Conservation (phyloP, 92 coral and sea anemone genomes). For the Virgularia gustaviana region DNA sequence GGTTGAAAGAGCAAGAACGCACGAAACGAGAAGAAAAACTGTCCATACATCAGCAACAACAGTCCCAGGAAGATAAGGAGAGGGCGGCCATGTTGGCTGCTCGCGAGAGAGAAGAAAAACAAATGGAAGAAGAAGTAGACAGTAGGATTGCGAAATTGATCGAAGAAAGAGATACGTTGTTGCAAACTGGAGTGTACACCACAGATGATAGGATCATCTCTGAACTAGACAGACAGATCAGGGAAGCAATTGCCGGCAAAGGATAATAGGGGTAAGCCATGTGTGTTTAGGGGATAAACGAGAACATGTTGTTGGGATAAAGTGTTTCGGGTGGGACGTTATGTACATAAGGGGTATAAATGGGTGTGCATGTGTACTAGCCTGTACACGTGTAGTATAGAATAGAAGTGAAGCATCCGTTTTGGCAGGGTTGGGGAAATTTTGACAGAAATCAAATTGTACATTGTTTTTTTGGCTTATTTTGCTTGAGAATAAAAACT, state of each 20-base stretch:
- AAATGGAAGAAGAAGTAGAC: constrained; percentile 62
- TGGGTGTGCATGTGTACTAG: too few relatives aligned
- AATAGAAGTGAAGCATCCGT: too few relatives aligned
- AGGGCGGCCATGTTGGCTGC: constrained; percentile 28
- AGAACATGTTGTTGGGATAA: too few relatives aligned
- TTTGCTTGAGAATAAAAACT: too few relatives aligned
- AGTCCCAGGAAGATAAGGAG: constrained; percentile 23
- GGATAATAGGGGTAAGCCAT: constrained; percentile 49
- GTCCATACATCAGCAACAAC: constrained; percentile 14
- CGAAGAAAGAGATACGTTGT: constrained; percentile 88
- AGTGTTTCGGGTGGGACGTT: too few relatives aligned
- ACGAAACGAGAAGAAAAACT: constrained; percentile 18
- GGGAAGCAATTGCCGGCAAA: constrained; percentile 93
- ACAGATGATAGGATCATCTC: constrained; percentile 91
- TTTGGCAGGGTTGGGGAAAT: too few relatives aligned
- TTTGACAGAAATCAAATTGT: too few relatives aligned
- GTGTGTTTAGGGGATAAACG: background rate
- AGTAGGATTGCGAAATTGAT: constrained; percentile 82
- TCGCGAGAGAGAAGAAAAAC: constrained; percentile 26
- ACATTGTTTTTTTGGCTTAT: too few relatives aligned
- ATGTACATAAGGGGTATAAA: too few relatives aligned
- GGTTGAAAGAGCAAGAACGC: constrained; percentile 36
- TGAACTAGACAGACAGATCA: constrained; percentile 88
- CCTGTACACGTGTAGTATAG: too few relatives aligned
- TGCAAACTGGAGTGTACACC: constrained; percentile 91